Conservation (phyloP, 2,113 vertebrate genomes). For the Eretmochelys imbricata region DNA sequence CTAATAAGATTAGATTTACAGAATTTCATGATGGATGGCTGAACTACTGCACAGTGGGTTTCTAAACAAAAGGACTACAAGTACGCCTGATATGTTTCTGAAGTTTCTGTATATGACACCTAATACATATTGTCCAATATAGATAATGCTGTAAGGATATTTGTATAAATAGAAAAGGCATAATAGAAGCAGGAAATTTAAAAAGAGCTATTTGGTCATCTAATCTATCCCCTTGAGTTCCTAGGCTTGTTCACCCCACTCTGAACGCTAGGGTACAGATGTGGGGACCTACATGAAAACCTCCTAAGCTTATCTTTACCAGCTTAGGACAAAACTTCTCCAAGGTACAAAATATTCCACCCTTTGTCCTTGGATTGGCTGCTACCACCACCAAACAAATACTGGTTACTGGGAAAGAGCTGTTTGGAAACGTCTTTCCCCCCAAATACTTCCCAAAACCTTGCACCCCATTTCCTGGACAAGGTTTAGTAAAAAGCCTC, state of each 20-base stretch:
- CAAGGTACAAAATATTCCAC: too few species aligned
- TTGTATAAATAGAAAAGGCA: background rate
- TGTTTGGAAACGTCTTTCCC: too few species aligned
- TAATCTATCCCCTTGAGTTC: background rate
- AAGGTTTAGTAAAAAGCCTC: too few species aligned
- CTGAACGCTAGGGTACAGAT: too few species aligned
- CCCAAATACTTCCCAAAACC: too few species aligned
- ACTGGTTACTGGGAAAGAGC: too few species aligned
- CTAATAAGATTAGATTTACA: background rate
- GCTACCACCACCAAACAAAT: too few species aligned
- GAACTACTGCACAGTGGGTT: background rate
- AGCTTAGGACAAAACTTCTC: too few species aligned
- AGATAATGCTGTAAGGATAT: background rate
- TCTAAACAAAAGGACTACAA: background rate
- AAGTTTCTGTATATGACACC: background rate
- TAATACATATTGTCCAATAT: accelerated
- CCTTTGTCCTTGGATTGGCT: too few species aligned
- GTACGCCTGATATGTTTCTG: background rate
- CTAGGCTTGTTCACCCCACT: background rate
- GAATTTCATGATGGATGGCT: background rate
- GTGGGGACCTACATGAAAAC: too few species aligned
- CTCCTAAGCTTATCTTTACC: too few species aligned
- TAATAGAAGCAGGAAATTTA: background rate
- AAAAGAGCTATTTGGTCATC: background rate
- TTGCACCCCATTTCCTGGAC: too few species aligned